Evolutionary conservation across 2,888 invertebrate species (phyloP).

Genomic region (Adineta ricciae): DNA sequence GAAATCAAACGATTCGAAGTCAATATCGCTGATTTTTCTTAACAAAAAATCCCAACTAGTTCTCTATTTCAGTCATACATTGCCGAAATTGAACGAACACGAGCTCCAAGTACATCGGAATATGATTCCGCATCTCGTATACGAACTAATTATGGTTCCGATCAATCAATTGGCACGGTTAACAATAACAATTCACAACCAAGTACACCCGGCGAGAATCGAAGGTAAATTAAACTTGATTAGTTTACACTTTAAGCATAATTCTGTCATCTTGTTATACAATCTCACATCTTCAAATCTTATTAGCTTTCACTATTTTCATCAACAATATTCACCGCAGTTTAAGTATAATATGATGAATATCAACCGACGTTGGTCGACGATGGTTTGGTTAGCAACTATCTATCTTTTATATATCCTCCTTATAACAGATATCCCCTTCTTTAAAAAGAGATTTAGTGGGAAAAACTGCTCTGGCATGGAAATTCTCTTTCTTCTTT

Average conservation of each 20-base stretch:
- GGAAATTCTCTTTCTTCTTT: neutral
- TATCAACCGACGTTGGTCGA: slow-evolving; percentile 7
- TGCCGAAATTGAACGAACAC: neutral
- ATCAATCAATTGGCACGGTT: neutral
- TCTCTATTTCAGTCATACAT: neutral
- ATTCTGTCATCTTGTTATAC: neutral
- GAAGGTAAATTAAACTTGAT: neutral
- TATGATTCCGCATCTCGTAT: neutral
- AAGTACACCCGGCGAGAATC: neutral
- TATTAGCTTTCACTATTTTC: neutral
- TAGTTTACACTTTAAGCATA: neutral
- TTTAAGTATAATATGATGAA: neutral
- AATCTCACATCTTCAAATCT: neutral
- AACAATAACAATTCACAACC: neutral
- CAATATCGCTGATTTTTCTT: no score
- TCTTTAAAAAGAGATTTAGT: neutral
- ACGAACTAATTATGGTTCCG: slow-evolving; percentile 8
- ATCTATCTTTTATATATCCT: neutral
- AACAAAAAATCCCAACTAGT: neutral
- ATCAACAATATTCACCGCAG: neutral
- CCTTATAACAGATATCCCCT: neutral
- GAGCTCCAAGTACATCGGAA: neutral
- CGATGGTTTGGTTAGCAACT: neutral
- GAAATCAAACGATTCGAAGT: slow-evolving; percentile 21
- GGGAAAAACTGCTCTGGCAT: neutral